A percentile compares a stretch with the other conserved stretches of the same genome.
Evolutionary conservation across 2,888 invertebrate genomes (phyloP).

Genomic region (Tenthredo livida): DNA sequence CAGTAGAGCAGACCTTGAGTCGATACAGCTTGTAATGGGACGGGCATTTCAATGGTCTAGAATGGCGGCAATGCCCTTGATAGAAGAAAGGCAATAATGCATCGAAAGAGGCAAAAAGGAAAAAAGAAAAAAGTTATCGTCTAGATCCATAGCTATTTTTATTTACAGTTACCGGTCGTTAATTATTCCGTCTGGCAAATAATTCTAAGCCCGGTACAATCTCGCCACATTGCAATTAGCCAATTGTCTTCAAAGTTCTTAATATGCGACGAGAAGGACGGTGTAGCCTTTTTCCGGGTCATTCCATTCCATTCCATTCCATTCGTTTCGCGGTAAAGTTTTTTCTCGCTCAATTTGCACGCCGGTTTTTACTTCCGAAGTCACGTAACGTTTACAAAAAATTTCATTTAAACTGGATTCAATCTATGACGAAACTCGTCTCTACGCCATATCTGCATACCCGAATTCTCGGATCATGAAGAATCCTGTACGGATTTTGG

Average conservation of each 20-base stretch:
- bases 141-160: not conserved
- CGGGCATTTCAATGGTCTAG: not conserved
- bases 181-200: not conserved
- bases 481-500: not conserved
- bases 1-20: conserved; percentile 2
- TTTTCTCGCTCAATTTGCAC: not conserved
- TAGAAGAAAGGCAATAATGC: not conserved
- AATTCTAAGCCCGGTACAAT: not conserved
- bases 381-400: not conserved
- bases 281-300: not conserved
- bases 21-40: not conserved
- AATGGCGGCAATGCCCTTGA: conserved; percentile 16
- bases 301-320: no score
- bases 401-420: not conserved
- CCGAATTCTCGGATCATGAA: not conserved
- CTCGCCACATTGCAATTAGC: no score
- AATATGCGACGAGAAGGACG: not conserved
- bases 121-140: not conserved
- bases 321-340: not conserved
- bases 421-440: not conserved
- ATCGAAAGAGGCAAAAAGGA: not conserved
- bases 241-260: not conserved
- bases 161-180: not conserved
- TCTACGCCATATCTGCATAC: not conserved
- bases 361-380: not conserved